A percentile compares a stretch with the other conserved stretches of the same genome.
These are phyloP conservation scores for Corvus hawaiiensis DNA, from an alignment of 2,113 vertebrate species.

Conservation along the genomic window DNA sequence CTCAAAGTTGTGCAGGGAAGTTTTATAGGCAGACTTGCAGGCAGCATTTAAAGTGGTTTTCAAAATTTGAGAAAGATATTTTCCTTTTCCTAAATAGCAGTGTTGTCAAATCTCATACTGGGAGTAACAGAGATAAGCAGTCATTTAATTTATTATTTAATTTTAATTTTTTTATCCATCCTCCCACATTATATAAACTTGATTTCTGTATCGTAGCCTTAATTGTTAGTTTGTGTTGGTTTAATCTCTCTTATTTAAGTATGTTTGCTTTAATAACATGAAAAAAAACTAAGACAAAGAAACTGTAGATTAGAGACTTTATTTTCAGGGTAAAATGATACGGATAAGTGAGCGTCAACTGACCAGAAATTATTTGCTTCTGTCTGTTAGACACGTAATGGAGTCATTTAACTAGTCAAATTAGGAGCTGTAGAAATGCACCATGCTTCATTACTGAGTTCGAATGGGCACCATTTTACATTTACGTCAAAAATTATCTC, in stretches of 20 bases:
- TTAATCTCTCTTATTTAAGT: slow-evolving; percentile 70
- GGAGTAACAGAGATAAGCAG: background rate
- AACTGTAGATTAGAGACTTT: slow-evolving; percentile 84
- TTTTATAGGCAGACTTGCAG: background rate
- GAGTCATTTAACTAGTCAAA: slow-evolving; percentile 99
- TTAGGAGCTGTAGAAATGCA: slow-evolving; percentile 98
- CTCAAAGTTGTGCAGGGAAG: slow-evolving; percentile 60
- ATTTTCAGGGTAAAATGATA: slow-evolving; percentile 91
- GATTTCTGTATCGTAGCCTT: slow-evolving; percentile 13
- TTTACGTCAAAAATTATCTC: slow-evolving; percentile 99
- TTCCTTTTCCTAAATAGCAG: background rate
- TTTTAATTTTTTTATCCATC: background rate
- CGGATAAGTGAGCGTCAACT: slow-evolving; percentile 99
- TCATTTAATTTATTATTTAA: slow-evolving; percentile 28
- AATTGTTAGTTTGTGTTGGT: slow-evolving; percentile 65
- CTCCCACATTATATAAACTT: slow-evolving; percentile 6
- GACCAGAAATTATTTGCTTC: slow-evolving; percentile 99
- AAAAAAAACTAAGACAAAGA: slow-evolving; percentile 76
- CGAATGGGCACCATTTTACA: slow-evolving; percentile 98
- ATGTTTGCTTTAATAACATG: slow-evolving; percentile 77
- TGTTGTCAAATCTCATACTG: background rate
- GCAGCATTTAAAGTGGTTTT: background rate
- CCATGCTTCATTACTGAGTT: slow-evolving; percentile 99
- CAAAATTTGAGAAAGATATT: background rate
- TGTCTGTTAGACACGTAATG: slow-evolving; percentile 99